These are phyloP conservation scores for Galeopterus variegatus DNA, from an alignment of 2,113 vertebrate genomes.

Conservation along the genomic window DNA sequence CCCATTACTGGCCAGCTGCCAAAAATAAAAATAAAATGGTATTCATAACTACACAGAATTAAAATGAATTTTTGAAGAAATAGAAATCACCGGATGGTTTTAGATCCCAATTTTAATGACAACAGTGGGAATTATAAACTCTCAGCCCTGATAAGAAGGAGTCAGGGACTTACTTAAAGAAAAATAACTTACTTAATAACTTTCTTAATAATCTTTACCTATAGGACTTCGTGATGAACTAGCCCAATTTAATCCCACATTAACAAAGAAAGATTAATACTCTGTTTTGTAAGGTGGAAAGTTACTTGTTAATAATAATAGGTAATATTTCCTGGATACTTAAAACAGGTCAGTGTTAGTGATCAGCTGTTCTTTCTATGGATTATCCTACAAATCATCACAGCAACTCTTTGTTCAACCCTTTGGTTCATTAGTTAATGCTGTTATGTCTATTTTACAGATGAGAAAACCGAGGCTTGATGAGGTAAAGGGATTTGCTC, in stretches of 20 bases:
- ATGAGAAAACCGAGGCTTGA: not conserved
- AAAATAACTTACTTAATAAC: not conserved
- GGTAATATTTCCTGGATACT: not conserved
- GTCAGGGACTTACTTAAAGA: not conserved
- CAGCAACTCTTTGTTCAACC: not conserved
- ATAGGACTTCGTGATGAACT: not conserved
- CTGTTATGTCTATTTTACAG: not conserved
- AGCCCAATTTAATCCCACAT: not conserved
- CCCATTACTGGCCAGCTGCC: too few relatives aligned
- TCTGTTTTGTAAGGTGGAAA: not conserved
- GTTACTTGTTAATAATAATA: not conserved
- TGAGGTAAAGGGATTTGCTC: not conserved
- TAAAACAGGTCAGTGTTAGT: not conserved
- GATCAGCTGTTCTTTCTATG: not conserved
- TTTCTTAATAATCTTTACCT: not conserved
- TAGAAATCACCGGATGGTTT: not conserved
- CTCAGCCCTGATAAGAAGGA: not conserved
- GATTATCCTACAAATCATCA: not conserved
- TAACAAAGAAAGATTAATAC: not conserved
- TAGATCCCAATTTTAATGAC: not conserved
- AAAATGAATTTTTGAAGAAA: conserved; percentile 23
- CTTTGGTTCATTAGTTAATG: not conserved
- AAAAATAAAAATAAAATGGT: not conserved
- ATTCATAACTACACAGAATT: not conserved
- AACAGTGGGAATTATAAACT: not conserved